These are phyloP conservation scores for Flexamia atlantica DNA, from an alignment of 2,888 invertebrate genomes.

Conservation along the genomic window DNA sequence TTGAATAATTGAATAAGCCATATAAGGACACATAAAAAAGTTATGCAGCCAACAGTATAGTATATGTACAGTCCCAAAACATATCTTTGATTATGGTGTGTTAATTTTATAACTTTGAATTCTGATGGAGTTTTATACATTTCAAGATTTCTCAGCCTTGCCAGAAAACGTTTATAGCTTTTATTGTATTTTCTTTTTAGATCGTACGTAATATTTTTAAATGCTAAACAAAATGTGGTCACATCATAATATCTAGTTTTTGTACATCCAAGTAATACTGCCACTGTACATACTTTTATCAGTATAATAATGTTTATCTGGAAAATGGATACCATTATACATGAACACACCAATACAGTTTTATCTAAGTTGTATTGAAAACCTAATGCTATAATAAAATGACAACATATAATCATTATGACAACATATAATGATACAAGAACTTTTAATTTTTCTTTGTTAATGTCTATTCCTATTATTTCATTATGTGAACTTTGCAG, in stretches of 20 bases:
- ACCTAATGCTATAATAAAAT: not conserved
- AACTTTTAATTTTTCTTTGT: not conserved
- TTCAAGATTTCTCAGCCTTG: not conserved
- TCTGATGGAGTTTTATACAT: not conserved
- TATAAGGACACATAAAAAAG: not conserved
- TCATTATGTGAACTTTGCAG: not conserved
- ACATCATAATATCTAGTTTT: conserved; percentile 8
- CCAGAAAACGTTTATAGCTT: not conserved
- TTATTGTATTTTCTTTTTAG: not conserved
- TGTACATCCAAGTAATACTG: not conserved
- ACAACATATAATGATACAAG: not conserved
- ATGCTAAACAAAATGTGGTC: not conserved
- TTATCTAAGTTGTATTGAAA: not conserved
- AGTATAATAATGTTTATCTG: not conserved
- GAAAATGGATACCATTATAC: not conserved
- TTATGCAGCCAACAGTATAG: not conserved
- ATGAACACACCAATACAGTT: not conserved
- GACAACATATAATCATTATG: conserved; percentile 2
- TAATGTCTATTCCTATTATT: not conserved
- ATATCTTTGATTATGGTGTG: not conserved
- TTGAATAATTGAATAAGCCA: not conserved
- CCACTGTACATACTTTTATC: not conserved
- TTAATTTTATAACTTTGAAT: not conserved
- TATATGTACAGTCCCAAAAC: not conserved
- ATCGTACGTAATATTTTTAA: not conserved